These are phyloP conservation scores for Diachasma alloeum DNA, from an alignment of 1,140 invertebrate species.

Conservation along the genomic window DNA sequence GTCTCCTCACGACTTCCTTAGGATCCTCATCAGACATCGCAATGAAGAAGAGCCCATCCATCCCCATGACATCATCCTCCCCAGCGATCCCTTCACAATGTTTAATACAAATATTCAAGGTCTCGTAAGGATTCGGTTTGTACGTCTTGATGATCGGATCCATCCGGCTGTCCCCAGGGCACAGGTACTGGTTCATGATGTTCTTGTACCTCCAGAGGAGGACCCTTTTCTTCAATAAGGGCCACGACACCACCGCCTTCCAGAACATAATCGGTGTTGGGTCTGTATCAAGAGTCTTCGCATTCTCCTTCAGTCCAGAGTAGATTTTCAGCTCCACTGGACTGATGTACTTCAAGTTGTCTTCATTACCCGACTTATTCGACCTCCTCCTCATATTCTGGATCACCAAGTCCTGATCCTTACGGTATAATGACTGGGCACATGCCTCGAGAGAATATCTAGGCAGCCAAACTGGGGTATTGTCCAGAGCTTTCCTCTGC, in stretches of 20 bases:
- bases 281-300: constrained; percentile 39
- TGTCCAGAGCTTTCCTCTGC: constrained; percentile 66
- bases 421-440: constrained; percentile 62
- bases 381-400: constrained; percentile 59
- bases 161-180: constrained; percentile 38
- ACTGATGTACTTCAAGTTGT: constrained; percentile 22
- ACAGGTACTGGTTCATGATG: constrained; percentile 51
- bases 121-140: constrained; percentile 48
- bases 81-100: constrained; percentile 48
- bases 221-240: constrained; percentile 51
- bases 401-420: constrained; percentile 65
- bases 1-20: constrained; percentile 38
- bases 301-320: constrained; percentile 53
- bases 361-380: constrained; percentile 20
- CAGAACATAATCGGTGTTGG: constrained; percentile 66
- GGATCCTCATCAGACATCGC: constrained; percentile 42
- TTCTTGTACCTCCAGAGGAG: constrained; percentile 50
- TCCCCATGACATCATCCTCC: constrained; percentile 45
- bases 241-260: constrained; percentile 73
- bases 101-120: constrained; percentile 52
- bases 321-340: constrained; percentile 50
- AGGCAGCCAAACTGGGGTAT: constrained; percentile 71
- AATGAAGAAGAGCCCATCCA: constrained; percentile 54
- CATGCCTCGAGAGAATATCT: constrained; percentile 62
- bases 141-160: constrained; percentile 53